Base-by-base conservation (phyloP, 2,113 vertebrate species). In the Galeopterus variegatus region DNA sequence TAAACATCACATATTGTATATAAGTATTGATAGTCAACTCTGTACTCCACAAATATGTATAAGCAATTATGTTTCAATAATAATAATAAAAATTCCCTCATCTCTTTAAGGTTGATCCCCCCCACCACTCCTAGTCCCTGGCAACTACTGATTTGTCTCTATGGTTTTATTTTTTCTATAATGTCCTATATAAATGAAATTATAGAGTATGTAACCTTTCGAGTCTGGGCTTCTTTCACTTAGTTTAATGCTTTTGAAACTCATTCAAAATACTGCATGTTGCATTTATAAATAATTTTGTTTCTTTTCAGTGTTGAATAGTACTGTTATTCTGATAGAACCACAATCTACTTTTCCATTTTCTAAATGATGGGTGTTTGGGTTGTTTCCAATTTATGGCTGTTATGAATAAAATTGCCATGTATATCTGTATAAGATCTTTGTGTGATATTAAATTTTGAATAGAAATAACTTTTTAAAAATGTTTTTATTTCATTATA, bases 381-480 rank as follows among this genome's bases (percentile, higher is more conserved):
- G 48, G 18, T 90, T 90, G 5, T 95, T 89, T 83, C 67, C 11
- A 69, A 41, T 89, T 81, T 75, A n/a, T 31, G 3, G 54, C 72
- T 88, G 52, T 33, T 83, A 36, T 67, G 24, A 76, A 65, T 33
- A 56, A 76, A 82, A 58, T 36, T 70, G 24, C 28, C 86, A 81
- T 77, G 36, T n/a, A 13, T 90, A 82, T 72, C 36, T 81, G 52
- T 50, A 94, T 60, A 64, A 54, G 18, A n/a, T 75, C 26, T 75
- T 70, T 93, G 36, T 70, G 31, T 91, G 65, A 85, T 50, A 80
- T 28, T 92, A 80, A 83, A 84, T 80, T 88, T 56, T 84, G 48
- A 94, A 83, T 72, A 92, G 65, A 65, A n/a, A 65, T 83, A 41
- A 62, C n/a, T 70, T 11, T 36, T 52, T 2, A 82, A 36, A 70